A percentile compares a stretch with the other conserved stretches of the same genome.
Conservation (phyloP, 2,113 vertebrate species). For the Onychorhynchus coronatus region DNA sequence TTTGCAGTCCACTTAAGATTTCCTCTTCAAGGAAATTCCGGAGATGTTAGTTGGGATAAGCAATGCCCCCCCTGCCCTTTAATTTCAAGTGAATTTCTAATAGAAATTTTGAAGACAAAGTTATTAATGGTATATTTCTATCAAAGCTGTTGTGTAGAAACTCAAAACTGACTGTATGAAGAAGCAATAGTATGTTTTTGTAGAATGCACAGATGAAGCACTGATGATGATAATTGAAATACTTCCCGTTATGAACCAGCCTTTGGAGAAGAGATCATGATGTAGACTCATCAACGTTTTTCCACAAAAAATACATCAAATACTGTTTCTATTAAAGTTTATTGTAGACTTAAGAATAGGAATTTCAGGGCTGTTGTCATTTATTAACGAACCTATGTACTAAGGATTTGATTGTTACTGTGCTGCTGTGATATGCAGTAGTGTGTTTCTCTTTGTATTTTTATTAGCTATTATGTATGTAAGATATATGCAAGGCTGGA, state of each 20-base stretch:
- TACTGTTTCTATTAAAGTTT: not conserved
- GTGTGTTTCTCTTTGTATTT: not conserved
- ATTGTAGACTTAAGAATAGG: not conserved
- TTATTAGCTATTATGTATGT: not conserved
- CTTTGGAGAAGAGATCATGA: not conserved
- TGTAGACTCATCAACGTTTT: not conserved
- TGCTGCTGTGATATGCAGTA: not conserved
- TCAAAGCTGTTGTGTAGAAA: not conserved
- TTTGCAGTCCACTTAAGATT: not conserved
- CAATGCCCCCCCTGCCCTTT: rapidly evolving
- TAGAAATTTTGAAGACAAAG: not conserved
- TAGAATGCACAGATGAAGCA: not conserved
- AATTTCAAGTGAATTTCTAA: not conserved
- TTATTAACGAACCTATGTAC: not conserved
- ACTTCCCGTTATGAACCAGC: not conserved
- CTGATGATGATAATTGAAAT: not conserved
- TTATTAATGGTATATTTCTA: not conserved
- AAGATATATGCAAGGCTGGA: not conserved
- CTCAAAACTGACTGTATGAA: not conserved
- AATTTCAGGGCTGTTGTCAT: not conserved
- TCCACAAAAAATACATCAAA: not conserved
- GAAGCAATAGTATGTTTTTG: not conserved
- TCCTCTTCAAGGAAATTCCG: not conserved
- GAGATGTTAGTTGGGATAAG: not conserved
- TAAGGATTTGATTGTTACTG: not conserved